Evolutionary conservation across 1,140 invertebrate genomes (phyloP).

Genomic region (Lordiphosa mommai): DNA sequence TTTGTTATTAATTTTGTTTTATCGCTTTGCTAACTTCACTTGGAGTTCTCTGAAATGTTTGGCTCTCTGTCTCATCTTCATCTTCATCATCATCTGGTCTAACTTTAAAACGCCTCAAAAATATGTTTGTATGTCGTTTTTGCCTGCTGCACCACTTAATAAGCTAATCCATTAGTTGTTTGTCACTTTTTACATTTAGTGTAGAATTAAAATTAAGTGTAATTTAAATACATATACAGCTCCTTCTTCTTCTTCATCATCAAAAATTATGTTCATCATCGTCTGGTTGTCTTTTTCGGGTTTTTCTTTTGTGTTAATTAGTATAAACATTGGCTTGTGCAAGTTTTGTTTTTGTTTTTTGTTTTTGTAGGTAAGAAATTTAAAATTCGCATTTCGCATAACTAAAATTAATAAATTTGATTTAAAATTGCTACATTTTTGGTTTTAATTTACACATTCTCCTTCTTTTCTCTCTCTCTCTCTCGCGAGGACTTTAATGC

Average conservation of each 20-base stretch:
- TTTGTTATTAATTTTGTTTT: conserved; percentile 34
- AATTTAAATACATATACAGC: conserved; percentile 76
- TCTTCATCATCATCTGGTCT: conserved; percentile 9
- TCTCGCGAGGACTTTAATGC: conserved; percentile 1
- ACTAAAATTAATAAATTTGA: conserved; percentile 76
- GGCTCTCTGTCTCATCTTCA: conserved; percentile 43
- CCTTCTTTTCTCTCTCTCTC: conserved; percentile 10
- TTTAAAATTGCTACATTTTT: conserved; percentile 77
- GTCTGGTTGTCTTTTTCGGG: conserved; percentile 1
- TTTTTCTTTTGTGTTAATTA: conserved; percentile 52
- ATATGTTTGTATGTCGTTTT: conserved; percentile 46
- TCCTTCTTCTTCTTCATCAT: conserved; percentile 46
- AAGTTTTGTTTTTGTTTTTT: conserved; percentile 33
- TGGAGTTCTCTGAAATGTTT: conserved; percentile 74
- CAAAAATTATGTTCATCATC: conserved; percentile 64
- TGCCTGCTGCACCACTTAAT: conserved; percentile 12
- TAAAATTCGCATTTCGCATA: conserved; percentile 50
- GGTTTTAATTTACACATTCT: conserved; percentile 65
- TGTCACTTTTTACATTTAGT: conserved; percentile 69
- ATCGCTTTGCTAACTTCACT: conserved; percentile 62
- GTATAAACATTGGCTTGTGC: conserved; percentile 72
- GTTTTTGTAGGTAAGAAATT: conserved; percentile 40
- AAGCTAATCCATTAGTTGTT: background rate
- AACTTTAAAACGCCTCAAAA: conserved; percentile 74
- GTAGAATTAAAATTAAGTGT: conserved; percentile 73